Base-by-base conservation (phyloP, 1,140 invertebrate species). In the Mesaphorura yosii region DNA sequence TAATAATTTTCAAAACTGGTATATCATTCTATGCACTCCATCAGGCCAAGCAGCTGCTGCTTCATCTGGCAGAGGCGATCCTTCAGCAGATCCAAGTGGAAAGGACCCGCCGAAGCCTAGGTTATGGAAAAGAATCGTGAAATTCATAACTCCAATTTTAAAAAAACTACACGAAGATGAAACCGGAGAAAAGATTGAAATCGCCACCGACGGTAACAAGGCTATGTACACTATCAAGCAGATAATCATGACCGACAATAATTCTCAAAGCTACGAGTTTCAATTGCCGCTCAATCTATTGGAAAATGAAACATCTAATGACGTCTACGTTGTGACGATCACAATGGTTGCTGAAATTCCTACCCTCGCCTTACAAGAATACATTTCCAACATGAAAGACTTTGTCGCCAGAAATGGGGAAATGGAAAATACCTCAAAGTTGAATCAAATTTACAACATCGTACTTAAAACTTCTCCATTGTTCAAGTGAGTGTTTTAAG, bases 361-460 rank as follows among this genome's bases (percentile, higher is more conserved):
- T 31, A 15, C 37, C 3, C 29, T 7, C 19, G 37, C 5, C 10
- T 48, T 20, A 15, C 7, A 34, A 17, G 23, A 34, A 5, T 12
- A 48, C 27, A 6, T 48, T 10, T 12, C 17, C 15, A 23, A 48
- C 12, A 26, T 6, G 27, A 5, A 10, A 6, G 6, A 19, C 4
- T n/a, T n/a, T n/a, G n/a, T n/a, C n/a, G 22, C 6, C 10, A 37
- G 28, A 5, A 25, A 26, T n/a, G 5, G 27, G 5, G 2, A 7
- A 20, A 22, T 14, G 6, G n/a, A 41, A 20, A 41, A 10, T 19
- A 7, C 6, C 7, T 7, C 6, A 19, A 26, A 3, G 20, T 39
- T 39, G 34, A 7, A 19, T n/a, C 19, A 7, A 50, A 50, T 39
- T 14, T 50, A 29, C 27, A 50, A 10, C 48, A 46, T n/a, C 10